These are phyloP conservation scores for Thecocarcelia acutangulata DNA, from an alignment of 2,888 invertebrate species.

Conservation along the genomic window DNA sequence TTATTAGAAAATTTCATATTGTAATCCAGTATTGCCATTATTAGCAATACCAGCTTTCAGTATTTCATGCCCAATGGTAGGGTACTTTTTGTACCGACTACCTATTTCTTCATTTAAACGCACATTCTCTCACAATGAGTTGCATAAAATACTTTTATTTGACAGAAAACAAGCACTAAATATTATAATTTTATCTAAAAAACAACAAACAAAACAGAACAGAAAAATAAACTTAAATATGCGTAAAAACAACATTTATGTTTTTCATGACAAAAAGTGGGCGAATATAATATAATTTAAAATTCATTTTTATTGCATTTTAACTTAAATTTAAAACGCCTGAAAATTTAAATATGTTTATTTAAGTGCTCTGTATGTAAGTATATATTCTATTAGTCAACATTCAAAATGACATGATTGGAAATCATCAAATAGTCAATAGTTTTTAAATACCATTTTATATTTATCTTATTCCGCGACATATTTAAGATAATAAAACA, in stretches of 20 bases:
- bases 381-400: constrained; percentile 35
- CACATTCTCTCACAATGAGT: too few species aligned
- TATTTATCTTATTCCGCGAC: background rate
- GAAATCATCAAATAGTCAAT: constrained; percentile 36
- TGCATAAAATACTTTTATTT: too few species aligned
- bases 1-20: too few species aligned
- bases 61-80: too few species aligned
- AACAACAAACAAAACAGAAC: background rate
- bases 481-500: constrained; percentile 4
- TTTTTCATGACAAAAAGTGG: constrained; percentile 20
- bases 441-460: constrained; percentile 25
- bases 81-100: too few species aligned
- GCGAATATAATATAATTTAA: background rate
- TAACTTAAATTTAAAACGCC: constrained; percentile 26
- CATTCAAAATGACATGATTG: constrained; percentile 41
- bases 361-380: too few species aligned
- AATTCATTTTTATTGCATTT: background rate
- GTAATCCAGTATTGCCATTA: too few species aligned
- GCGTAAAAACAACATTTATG: background rate
- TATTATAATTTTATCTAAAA: too few species aligned
- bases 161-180: too few species aligned
- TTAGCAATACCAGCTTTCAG: too few species aligned
- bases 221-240: background rate
- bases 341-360: constrained; percentile 34
- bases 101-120: too few species aligned